Evolutionary conservation across 2,888 invertebrate species (phyloP).

Genomic region (Sialis lutaria): DNA sequence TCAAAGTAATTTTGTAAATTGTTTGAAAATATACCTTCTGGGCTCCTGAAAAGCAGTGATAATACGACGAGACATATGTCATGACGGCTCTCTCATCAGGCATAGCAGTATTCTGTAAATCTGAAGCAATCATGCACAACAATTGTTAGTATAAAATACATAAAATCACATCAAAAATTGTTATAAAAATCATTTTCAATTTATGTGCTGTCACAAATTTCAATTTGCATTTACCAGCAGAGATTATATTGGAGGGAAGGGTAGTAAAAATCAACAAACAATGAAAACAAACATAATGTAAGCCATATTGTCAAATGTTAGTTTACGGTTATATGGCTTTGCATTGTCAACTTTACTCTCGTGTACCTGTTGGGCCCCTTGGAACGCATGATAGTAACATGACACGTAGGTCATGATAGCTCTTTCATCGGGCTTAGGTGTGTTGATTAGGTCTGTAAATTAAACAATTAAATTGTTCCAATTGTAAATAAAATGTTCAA

Average conservation of each 20-base stretch:
- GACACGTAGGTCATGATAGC: slow-evolving; percentile 99
- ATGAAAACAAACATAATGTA: slow-evolving; percentile 16
- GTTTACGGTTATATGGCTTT: too few species aligned
- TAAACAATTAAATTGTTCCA: too few species aligned
- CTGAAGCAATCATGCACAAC: slow-evolving; percentile 35
- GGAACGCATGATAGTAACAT: slow-evolving; percentile 99
- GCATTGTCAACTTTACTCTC: background rate
- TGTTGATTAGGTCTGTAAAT: slow-evolving; percentile 93
- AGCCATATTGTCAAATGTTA: too few species aligned
- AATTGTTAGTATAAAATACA: slow-evolving; percentile 17
- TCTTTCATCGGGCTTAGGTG: slow-evolving; percentile 98
- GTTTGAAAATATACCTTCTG: slow-evolving; percentile 56
- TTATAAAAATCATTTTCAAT: too few species aligned
- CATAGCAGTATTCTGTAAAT: slow-evolving; percentile 96
- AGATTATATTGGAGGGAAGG: too few species aligned
- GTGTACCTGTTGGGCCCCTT: slow-evolving; percentile 92
- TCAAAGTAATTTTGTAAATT: too few species aligned
- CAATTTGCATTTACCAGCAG: too few species aligned
- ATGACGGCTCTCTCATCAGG: slow-evolving; percentile 99
- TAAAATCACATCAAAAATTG: slow-evolving; percentile 9
- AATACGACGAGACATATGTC: slow-evolving; percentile 99
- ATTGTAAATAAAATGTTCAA: too few species aligned
- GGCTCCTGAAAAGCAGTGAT: slow-evolving; percentile 99
- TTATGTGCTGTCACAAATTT: too few species aligned
- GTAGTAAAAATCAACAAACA: slow-evolving; percentile 15